Evolutionary conservation across 2,797 vertebrate genomes (phyloP).

Genomic region (Amphiprion clarkii): DNA sequence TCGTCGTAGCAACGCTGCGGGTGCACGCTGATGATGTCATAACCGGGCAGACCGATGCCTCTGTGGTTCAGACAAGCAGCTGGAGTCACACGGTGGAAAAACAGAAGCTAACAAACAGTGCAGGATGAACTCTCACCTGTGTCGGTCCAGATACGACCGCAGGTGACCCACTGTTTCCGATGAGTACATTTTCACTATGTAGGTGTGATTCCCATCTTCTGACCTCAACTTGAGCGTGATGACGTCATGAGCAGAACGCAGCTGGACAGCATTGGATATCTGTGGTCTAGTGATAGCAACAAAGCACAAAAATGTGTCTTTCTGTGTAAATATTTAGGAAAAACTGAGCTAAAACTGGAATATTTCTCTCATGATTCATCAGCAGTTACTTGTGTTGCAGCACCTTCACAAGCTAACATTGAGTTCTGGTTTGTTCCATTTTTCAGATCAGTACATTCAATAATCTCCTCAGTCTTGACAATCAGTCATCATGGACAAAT

Average conservation of each 20-base stretch:
- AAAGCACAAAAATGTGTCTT: background rate
- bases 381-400: background rate
- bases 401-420: constrained; percentile 3
- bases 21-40: constrained; percentile 91
- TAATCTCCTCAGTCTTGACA: constrained; percentile 48
- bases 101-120: background rate
- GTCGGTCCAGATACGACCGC: constrained; percentile 82
- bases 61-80: constrained; percentile 72
- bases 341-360: background rate
- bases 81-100: background rate
- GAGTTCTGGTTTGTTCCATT: constrained; percentile 39
- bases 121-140: constrained; percentile 81
- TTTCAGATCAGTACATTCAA: constrained; percentile 39
- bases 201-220: constrained; percentile 87
- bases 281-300: constrained; percentile 8
- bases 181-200: constrained; percentile 86
- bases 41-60: constrained; percentile 65
- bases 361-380: background rate
- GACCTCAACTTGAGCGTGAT: constrained; percentile 89
- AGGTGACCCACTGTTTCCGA: constrained; percentile 90
- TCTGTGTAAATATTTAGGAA: constrained; percentile 33
- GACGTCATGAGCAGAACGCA: background rate
- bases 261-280: constrained; percentile 12
- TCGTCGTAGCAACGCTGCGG: constrained; percentile 85
- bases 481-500: constrained; percentile 23